A percentile compares a stretch with the other conserved stretches of the same genome.
Conservation (phyloP, 2,888 invertebrate species). For the Pherbina coryleti region DNA sequence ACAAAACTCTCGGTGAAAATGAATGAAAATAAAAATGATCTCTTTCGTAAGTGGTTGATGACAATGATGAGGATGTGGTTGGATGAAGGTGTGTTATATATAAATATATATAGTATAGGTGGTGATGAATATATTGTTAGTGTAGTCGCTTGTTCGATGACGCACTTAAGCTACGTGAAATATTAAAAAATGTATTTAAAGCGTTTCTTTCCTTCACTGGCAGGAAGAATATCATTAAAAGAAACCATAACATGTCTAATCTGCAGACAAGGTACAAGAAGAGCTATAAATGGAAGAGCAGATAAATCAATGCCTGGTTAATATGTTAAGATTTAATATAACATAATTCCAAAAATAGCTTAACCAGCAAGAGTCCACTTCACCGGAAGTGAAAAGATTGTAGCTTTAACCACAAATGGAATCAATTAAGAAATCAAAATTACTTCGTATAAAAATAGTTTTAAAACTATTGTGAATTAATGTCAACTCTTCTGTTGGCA, state of each 20-base stretch:
- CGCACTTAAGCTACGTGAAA: constrained; percentile 12
- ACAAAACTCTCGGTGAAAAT: constrained; percentile 8
- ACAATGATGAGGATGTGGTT: constrained; percentile 6
- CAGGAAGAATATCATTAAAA: not conserved
- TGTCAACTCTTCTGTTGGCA: not conserved
- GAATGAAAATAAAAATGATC: constrained; percentile 27
- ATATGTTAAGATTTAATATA: too few species aligned
- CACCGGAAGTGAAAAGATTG: too few species aligned
- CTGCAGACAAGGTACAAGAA: too few species aligned
- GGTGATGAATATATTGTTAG: constrained; percentile 16
- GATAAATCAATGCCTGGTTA: too few species aligned
- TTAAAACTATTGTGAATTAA: too few species aligned
- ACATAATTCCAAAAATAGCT: too few species aligned
- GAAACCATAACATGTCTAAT: not conserved
- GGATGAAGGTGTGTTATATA: not conserved
- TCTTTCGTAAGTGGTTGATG: constrained; percentile 38
- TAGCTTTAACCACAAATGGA: too few species aligned
- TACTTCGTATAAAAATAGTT: too few species aligned
- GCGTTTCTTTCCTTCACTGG: not conserved
- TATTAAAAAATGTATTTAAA: not conserved
- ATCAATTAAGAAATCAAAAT: too few species aligned
- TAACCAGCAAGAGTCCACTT: too few species aligned
- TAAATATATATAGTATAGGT: not conserved
- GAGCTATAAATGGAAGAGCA: too few species aligned
- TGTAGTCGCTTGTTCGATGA: constrained; percentile 19